Base-by-base conservation (phyloP, 2,113 vertebrate genomes). In the Neolamprologus tretocephalus region DNA sequence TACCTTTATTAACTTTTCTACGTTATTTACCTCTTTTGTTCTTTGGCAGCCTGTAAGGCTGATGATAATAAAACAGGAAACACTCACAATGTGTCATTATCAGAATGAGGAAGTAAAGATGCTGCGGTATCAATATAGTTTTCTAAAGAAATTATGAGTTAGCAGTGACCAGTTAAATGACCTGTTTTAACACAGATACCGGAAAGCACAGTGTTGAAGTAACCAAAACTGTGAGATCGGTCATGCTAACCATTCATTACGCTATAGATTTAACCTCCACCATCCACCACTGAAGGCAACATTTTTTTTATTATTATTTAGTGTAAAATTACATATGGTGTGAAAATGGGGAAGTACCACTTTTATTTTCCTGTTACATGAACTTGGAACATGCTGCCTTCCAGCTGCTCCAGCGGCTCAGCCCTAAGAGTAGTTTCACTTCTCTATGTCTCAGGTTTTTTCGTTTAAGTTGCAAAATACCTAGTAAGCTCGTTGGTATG, bases 101-200 rank as follows among this genome's bases (percentile, higher is more conserved):
- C 95, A 97, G 93, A 98, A 98, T 97, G 89, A 91, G 97, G 98
- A 99, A 98, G 95, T 95, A 96, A 94, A 89, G 4, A 93, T 95
- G 95, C 94, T 97, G 97, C 93, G 96, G 97, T 98, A 97, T 97
- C 97, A 97, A 97, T 96, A 95, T 96, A 98, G 97, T 98, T 98
- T 97, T 98, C 97, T 97, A 94, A 95, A 97, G 97, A 97, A 98
- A 96, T 97, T 97, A 97, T 96, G 96, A 96, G 95, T 95, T 96
- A 94, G 95, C 95, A 96, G 96, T 97, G 92, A 96, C 90, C 97
- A 96, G 96, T 96, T 96, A 51, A 84, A 84, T 91, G 86, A 88
- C 85, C 51, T 79, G 42, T 78, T 89, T 73, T 19, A 79, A 86
- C 58, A 33, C 16, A 17, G 12, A 61, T 55, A 47, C 37, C 28